Evolutionary conservation across 2,797 vertebrate species (phyloP).

Genomic region (Dryobates pubescens): DNA sequence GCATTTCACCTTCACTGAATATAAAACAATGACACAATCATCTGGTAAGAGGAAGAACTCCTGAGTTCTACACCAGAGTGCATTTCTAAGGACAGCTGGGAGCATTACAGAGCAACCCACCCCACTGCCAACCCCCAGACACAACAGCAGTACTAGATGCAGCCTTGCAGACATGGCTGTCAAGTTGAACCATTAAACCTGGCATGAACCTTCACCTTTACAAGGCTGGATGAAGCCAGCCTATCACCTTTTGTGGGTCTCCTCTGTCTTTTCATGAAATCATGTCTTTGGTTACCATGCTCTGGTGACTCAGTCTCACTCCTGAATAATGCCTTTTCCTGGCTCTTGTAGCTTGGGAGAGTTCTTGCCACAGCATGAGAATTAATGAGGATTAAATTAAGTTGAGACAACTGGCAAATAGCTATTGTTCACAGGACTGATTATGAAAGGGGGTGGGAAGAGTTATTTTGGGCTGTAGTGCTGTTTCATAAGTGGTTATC

Average conservation of each 20-base stretch:
- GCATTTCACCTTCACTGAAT: background rate
- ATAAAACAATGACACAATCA: background rate
- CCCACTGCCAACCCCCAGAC: background rate
- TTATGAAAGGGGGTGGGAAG: slow-evolving; percentile 34
- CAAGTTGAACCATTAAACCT: slow-evolving; percentile 48
- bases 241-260: background rate
- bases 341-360: background rate
- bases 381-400: slow-evolving; percentile 45
- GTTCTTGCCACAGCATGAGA: background rate
- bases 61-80: background rate
- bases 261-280: background rate
- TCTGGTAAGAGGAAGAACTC: background rate
- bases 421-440: slow-evolving; percentile 49
- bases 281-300: background rate
- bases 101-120: background rate
- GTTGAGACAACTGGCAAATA: slow-evolving; percentile 37
- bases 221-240: slow-evolving; percentile 5
- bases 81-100: slow-evolving; percentile 38
- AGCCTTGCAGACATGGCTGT: slow-evolving; percentile 12
- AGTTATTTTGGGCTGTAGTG: slow-evolving; percentile 67
- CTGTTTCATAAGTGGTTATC: slow-evolving; percentile 65
- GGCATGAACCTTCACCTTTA: slow-evolving; percentile 45
- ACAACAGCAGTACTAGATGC: background rate
- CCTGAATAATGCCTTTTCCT: background rate
- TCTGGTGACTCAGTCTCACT: background rate